phyloP scores from a whole-genome alignment of 2,797 vertebrate genomes.

The Garrulus glandarius region DNA sequence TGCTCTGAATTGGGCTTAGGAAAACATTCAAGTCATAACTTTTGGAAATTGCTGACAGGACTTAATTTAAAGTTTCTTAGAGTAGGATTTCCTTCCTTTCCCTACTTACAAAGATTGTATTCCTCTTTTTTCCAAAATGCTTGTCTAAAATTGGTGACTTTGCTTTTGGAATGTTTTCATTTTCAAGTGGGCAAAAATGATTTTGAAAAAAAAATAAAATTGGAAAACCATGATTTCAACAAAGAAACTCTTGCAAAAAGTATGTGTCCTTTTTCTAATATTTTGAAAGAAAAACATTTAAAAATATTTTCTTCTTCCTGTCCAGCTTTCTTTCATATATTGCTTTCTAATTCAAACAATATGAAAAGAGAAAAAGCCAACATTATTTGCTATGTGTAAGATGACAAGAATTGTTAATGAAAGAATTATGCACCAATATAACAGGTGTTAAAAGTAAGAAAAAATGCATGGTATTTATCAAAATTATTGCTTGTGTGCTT shows the following conservation, averaged over 20 bases:
- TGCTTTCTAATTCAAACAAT: background rate
- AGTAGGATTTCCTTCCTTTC: background rate
- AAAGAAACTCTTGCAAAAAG: background rate
- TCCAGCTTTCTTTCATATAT: background rate
- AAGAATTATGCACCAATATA: background rate
- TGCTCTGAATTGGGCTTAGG: background rate
- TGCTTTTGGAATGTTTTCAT: background rate
- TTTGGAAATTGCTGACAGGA: background rate
- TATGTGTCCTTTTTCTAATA: background rate
- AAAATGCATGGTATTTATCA: background rate
- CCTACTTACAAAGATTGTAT: background rate
- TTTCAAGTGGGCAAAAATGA: background rate
- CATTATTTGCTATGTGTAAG: background rate
- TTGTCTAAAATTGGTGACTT: background rate
- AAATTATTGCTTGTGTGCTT: background rate
- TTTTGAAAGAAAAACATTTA: background rate
- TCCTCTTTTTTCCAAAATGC: background rate
- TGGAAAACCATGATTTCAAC: background rate
- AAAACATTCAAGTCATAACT: background rate
- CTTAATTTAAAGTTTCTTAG: background rate
- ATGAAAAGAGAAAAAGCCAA: background rate
- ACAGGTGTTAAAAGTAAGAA: background rate
- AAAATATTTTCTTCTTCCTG: background rate
- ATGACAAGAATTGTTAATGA: background rate
- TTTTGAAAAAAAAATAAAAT: background rate